A percentile compares a stretch with the other conserved stretches of the same genome.
These are phyloP conservation scores for Microplitis mediator DNA, from an alignment of 1,140 invertebrate species.

Conservation along the genomic window DNA sequence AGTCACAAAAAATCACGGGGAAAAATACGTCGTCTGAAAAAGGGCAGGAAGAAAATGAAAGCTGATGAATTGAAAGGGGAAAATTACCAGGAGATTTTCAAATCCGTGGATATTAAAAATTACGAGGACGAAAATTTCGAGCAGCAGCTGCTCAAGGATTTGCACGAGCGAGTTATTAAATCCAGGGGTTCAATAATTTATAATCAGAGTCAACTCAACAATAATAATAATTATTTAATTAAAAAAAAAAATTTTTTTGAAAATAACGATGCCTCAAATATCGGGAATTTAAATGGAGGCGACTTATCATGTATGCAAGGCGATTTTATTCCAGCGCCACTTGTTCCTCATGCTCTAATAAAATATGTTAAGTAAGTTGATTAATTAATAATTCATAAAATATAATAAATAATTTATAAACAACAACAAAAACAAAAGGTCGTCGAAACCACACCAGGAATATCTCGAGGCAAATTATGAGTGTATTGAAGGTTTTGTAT, in stretches of 20 bases:
- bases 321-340: conserved; percentile 57
- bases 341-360: conserved; percentile 54
- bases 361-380: conserved; percentile 61
- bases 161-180: too few species aligned
- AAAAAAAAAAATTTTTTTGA: background rate
- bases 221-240: too few species aligned
- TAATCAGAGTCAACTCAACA: too few species aligned
- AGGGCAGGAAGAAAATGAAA: background rate
- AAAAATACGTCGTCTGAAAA: background rate
- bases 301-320: conserved; percentile 57
- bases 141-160: too few species aligned
- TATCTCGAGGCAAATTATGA: conserved; percentile 60
- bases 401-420: background rate
- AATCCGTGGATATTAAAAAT: background rate
- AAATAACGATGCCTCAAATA: background rate
- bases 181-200: too few species aligned
- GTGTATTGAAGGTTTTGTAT: conserved; percentile 50
- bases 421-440: conserved; percentile 37
- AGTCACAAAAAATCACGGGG: background rate
- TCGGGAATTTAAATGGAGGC: conserved; percentile 47
- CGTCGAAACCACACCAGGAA: conserved; percentile 54
- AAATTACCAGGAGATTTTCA: background rate
- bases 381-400: background rate
- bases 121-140: too few species aligned
- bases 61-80: background rate